phyloP scores from a whole-genome alignment of 2,113 vertebrate species.

The Phyllostomus hastatus region DNA sequence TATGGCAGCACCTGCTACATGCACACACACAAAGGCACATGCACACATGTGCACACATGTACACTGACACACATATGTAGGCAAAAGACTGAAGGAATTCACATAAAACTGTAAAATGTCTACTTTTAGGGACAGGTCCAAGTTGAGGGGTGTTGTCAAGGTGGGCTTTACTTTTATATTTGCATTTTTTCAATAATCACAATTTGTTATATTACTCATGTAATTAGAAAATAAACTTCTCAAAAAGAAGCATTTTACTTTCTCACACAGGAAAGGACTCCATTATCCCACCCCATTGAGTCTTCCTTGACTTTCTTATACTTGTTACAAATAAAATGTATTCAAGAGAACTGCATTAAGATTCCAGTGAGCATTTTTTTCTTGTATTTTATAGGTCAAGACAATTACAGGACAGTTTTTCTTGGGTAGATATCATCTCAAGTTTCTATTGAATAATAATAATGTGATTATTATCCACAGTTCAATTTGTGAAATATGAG shows the following conservation, averaged over 20 bases:
- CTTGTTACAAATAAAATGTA: not conserved
- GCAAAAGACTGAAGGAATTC: not conserved
- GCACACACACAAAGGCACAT: not conserved
- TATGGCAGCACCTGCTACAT: not conserved
- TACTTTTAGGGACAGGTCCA: not conserved
- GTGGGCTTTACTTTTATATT: not conserved
- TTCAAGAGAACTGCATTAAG: not conserved
- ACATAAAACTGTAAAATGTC: not conserved
- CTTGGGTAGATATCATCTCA: not conserved
- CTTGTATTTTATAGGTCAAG: not conserved
- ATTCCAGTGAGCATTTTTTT: not conserved
- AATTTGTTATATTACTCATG: not conserved
- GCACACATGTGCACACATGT: not conserved
- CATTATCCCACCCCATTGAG: not conserved
- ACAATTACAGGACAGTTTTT: not conserved
- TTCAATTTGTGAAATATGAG: not conserved
- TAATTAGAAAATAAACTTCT: conserved; percentile 1
- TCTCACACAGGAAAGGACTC: not conserved
- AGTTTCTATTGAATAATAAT: conserved; percentile 30
- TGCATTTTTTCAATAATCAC: not conserved
- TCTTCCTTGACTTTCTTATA: not conserved
- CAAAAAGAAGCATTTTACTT: not conserved
- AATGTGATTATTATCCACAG: not conserved
- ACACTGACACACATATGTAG: not conserved
- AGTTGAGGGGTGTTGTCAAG: not conserved